phyloP scores from a whole-genome alignment of 2,888 invertebrate genomes.

The Philereme transversata region DNA sequence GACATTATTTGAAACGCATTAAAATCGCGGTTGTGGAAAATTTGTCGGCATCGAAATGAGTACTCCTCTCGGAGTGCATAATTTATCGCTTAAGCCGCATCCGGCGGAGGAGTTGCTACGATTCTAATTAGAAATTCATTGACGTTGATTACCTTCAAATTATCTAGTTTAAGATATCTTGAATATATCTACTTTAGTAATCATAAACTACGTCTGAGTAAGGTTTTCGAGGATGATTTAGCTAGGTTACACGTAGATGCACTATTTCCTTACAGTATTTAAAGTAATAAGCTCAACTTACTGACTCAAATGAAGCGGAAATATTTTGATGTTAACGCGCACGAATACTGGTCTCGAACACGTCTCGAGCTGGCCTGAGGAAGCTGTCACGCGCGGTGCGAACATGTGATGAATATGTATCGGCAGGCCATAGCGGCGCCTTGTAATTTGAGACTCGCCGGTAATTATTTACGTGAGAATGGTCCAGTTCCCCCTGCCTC shows the following conservation, averaged over 20 bases:
- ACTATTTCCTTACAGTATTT: background rate
- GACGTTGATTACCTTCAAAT: conserved; percentile 59
- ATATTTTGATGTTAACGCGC: conserved; percentile 39
- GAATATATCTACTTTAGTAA: background rate
- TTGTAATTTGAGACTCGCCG: conserved; percentile 82
- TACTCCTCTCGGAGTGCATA: conserved; percentile 77
- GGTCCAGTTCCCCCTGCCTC: conserved; percentile 54
- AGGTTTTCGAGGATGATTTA: background rate
- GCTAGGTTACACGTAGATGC: no score
- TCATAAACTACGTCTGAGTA: background rate
- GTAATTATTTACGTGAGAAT: conserved; percentile 84
- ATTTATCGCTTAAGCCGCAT: conserved; percentile 78
- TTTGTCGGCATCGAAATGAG: conserved; percentile 83
- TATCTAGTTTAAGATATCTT: background rate
- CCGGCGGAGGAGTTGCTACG: conserved; percentile 66
- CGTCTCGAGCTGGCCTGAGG: conserved; percentile 61
- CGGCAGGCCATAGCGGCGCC: conserved; percentile 77
- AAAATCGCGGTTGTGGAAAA: conserved; percentile 82
- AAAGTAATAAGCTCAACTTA: conserved; percentile 36
- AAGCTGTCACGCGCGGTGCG: conserved; percentile 80
- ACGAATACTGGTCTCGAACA: conserved; percentile 24
- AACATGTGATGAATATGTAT: conserved; percentile 81
- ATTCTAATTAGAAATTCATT: conserved; percentile 76
- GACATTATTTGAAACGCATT: conserved; percentile 84
- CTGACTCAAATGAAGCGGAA: conserved; percentile 45